phyloP scores from a whole-genome alignment of 2,888 invertebrate species.

The Drosophila mulleri region DNA sequence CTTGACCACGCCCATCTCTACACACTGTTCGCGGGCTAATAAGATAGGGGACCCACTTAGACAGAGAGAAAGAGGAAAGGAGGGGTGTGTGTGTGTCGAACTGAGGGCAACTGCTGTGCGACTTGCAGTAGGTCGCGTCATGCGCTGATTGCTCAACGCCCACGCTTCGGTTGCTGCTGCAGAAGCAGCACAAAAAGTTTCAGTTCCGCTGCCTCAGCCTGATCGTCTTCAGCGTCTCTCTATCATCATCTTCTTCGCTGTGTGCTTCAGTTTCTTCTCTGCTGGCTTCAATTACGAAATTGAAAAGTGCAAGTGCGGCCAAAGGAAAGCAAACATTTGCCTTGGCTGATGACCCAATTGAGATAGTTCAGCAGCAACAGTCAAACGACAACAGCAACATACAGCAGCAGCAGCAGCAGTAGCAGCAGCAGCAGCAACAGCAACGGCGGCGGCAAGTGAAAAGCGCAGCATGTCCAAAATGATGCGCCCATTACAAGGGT shows the following conservation, averaged over 20 bases:
- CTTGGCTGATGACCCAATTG: slow-evolving; percentile 68
- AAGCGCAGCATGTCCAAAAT: slow-evolving; percentile 50
- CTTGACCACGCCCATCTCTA: slow-evolving; percentile 22
- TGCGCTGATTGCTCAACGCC: slow-evolving; percentile 74
- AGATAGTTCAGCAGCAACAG: slow-evolving; percentile 53
- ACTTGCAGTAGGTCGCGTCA: slow-evolving; percentile 64
- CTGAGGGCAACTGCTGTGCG: slow-evolving; percentile 7
- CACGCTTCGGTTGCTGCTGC: slow-evolving; percentile 55
- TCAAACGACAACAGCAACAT: slow-evolving; percentile 12
- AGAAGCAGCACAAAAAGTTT: slow-evolving; percentile 10
- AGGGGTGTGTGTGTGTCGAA: not conserved
- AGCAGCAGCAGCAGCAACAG: not conserved
- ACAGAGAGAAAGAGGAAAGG: too few species aligned
- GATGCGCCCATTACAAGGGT: slow-evolving; percentile 44
- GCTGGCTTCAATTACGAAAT: slow-evolving; percentile 64
- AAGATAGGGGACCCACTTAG: slow-evolving; percentile 6
- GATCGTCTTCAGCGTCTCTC: not conserved
- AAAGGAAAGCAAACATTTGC: slow-evolving; percentile 50
- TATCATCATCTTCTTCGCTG: not conserved
- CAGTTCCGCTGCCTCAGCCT: slow-evolving; percentile 17
- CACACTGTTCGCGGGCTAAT: slow-evolving; percentile 10
- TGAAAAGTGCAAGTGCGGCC: slow-evolving; percentile 75
- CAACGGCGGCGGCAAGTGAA: slow-evolving; percentile 32
- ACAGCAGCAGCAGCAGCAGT: slow-evolving; percentile 3
- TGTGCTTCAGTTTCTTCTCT: not conserved